A percentile compares a stretch with the other conserved stretches of the same genome.
These are phyloP conservation scores for Nasonia vitripennis DNA, from an alignment of 1,140 invertebrate genomes.

Conservation along the genomic window DNA sequence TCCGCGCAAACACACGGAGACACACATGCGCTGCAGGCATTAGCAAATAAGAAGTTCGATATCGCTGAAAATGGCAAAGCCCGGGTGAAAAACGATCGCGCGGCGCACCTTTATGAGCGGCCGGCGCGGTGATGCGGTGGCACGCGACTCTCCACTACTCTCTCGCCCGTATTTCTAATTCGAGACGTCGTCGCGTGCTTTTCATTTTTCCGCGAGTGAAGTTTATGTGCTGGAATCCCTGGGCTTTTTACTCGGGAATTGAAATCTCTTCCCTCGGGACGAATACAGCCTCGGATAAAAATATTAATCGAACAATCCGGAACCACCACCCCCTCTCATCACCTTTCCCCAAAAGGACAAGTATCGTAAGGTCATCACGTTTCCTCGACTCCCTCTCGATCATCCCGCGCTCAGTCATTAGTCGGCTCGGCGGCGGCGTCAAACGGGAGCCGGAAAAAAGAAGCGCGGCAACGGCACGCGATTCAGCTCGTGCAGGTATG, in stretches of 20 bases:
- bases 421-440: background rate
- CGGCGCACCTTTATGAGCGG: slow-evolving; percentile 28
- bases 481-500: slow-evolving; percentile 6
- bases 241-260: too few species aligned
- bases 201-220: too few species aligned
- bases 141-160: slow-evolving; percentile 10
- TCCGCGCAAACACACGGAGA: background rate
- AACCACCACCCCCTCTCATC: background rate
- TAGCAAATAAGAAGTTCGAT: slow-evolving; percentile 41
- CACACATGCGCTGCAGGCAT: background rate
- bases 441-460: background rate
- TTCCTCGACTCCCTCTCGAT: background rate
- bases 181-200: too few species aligned
- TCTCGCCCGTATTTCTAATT: too few species aligned
- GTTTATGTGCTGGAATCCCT: too few species aligned
- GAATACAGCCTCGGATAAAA: too few species aligned
- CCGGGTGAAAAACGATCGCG: background rate
- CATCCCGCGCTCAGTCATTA: background rate
- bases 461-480: slow-evolving; percentile 1
- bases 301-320: background rate
- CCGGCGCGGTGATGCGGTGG: background rate
- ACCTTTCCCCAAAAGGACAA: background rate
- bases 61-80: slow-evolving; percentile 21
- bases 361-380: background rate
- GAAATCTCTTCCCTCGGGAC: too few species aligned